phyloP scores from a whole-genome alignment of 2,113 vertebrate genomes.

The Notarius quadriscutis region DNA sequence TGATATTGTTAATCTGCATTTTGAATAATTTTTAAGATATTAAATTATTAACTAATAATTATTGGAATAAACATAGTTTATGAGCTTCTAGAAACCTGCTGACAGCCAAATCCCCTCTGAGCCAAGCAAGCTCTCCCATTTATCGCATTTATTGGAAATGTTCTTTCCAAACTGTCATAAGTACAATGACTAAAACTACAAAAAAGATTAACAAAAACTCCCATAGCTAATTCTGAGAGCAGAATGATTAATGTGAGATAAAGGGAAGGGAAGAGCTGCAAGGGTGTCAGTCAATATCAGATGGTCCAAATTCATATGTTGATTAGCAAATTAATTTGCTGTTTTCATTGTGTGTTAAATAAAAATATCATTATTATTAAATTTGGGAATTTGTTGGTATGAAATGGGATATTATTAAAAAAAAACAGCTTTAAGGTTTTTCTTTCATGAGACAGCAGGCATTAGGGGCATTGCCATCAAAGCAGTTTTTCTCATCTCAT shows the following conservation, averaged over 20 bases:
- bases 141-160: neutral
- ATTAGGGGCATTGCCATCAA: too few species aligned
- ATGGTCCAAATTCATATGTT: too few species aligned
- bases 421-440: neutral
- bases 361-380: neutral
- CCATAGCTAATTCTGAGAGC: too few species aligned
- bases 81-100: neutral
- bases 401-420: neutral
- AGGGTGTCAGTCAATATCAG: too few species aligned
- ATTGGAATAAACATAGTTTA: neutral
- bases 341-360: neutral
- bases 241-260: too few species aligned
- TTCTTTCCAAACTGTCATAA: neutral
- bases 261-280: neutral
- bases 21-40: neutral
- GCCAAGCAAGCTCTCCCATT: neutral
- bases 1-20: too few species aligned
- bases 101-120: neutral
- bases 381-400: neutral
- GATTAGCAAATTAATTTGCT: neutral
- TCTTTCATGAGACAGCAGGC: too few species aligned
- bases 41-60: neutral
- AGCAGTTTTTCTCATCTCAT: too few species aligned
- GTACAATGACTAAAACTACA: too few species aligned
- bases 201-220: too few species aligned